Evolutionary conservation across 2,888 invertebrate species (phyloP).

Genomic region (Argynnis bischoffii): DNA sequence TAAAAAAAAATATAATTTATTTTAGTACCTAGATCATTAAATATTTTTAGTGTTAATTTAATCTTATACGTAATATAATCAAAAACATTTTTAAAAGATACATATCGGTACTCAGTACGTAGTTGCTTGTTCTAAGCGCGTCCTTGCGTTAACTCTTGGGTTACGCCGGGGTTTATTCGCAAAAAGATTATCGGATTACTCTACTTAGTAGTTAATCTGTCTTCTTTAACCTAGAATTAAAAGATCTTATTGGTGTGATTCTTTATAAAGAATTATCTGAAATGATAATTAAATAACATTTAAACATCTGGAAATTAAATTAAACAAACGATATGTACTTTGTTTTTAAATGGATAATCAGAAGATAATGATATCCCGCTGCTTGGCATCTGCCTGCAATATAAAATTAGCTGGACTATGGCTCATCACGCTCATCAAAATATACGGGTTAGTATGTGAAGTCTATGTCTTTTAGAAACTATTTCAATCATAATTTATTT

Average conservation of each 20-base stretch:
- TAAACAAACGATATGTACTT: neutral
- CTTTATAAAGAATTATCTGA: neutral
- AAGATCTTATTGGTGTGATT: neutral
- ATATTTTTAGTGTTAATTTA: no score
- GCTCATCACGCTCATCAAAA: neutral
- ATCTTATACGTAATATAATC: no score
- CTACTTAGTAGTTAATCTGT: constrained; percentile 5
- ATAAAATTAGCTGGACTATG: no score
- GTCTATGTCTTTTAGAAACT: no score
- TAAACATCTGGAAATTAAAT: neutral
- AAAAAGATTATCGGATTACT: constrained; percentile 29
- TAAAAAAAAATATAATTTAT: no score
- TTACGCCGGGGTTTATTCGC: constrained; percentile 11
- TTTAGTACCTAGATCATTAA: no score
- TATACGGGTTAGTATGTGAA: neutral
- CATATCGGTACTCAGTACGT: neutral
- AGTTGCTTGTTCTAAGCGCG: neutral
- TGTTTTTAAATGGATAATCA: neutral
- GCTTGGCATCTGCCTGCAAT: no score
- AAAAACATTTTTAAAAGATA: neutral
- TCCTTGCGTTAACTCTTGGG: constrained; percentile 1
- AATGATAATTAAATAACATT: constrained; percentile 3
- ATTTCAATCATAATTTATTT: no score
- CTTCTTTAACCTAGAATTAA: constrained; percentile 8
- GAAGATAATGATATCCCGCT: no score